These are phyloP conservation scores for Lutraria lutraria DNA, from an alignment of 2,888 invertebrate species.

Conservation along the genomic window DNA sequence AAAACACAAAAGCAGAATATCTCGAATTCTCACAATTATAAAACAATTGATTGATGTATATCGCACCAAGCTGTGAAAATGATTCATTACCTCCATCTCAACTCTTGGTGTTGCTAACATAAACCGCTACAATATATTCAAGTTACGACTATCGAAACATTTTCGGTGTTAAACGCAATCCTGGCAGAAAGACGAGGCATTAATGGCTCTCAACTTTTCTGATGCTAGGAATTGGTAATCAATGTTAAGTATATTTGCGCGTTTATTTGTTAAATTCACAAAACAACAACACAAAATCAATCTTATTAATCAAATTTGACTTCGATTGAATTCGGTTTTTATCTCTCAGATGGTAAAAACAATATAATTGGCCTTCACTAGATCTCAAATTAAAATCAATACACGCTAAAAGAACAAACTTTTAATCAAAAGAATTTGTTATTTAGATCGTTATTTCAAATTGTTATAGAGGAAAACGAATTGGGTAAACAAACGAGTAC, in stretches of 20 bases:
- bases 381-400: conserved; percentile 15
- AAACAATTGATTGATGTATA: neutral
- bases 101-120: neutral
- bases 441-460: neutral
- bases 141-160: neutral
- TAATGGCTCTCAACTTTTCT: neutral
- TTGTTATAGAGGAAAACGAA: neutral
- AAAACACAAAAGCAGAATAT: neutral
- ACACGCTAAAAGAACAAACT: conserved; percentile 2
- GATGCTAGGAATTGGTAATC: conserved; percentile 2
- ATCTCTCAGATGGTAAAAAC: neutral
- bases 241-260: neutral
- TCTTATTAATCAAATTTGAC: conserved; percentile 1
- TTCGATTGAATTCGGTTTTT: conserved; percentile 8
- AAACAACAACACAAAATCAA: neutral
- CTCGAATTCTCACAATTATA: neutral
- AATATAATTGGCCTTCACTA: neutral
- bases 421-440: neutral
- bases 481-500: conserved; percentile 3
- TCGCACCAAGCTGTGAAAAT: conserved; percentile 2
- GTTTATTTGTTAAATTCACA: neutral
- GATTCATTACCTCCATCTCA: neutral
- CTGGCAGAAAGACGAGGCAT: neutral
- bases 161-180: neutral
- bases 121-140: neutral